Evolutionary conservation across 1,140 invertebrate species (phyloP), one percentile per base, ranked within the genome.

Genomic region (Tachypleus tridentatus): DNA sequence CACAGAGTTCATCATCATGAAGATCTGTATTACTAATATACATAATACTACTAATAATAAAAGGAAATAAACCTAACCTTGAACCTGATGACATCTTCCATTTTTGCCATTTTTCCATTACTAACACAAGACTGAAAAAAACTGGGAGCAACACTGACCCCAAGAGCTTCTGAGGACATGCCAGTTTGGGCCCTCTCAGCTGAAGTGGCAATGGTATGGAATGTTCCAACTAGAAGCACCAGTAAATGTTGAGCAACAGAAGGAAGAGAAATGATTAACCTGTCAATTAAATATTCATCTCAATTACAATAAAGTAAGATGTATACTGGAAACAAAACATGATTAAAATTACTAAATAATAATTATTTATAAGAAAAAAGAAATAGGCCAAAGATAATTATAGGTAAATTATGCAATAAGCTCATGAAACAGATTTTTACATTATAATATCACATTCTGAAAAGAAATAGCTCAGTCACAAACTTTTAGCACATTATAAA

Each of bases 81-180:
- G 78, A 93, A 95, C 72, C 91, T 83, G 73, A 92, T 83, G 60
- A 95, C 91, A 79, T 97, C 93, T 79, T 95, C 91, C 87, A 95
- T 90, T 77, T 88, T 91, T 59, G 91, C 92, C 51, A 89, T 88
- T 82, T 93, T 91, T 52, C 89, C 90, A 77, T 93, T 90, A 70
- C 88, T 89, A 70, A 95, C 91, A 78, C 93, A 97, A 65, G 88
- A 90, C 77, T 97, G 93, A 80, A 98, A 98, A 77, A 98, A 95
- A 72, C 92, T 96, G n/a, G 95, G 95, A 29, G 96, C 95, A 9
- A 98, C 94, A 58, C 91, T 93, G 47, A 85, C 82, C 58, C 93
- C 93, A 64, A 98, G 79, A 4, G 95, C 94, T 79, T 98, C 95
- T 62, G 92, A 91, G 65, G 89, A 93, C 96, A 98, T 98, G 70